These are phyloP conservation scores for Chondrosia reniformis DNA, from an alignment of 37 sponge, comb jelly and placozoan species.

Conservation along the genomic window DNA sequence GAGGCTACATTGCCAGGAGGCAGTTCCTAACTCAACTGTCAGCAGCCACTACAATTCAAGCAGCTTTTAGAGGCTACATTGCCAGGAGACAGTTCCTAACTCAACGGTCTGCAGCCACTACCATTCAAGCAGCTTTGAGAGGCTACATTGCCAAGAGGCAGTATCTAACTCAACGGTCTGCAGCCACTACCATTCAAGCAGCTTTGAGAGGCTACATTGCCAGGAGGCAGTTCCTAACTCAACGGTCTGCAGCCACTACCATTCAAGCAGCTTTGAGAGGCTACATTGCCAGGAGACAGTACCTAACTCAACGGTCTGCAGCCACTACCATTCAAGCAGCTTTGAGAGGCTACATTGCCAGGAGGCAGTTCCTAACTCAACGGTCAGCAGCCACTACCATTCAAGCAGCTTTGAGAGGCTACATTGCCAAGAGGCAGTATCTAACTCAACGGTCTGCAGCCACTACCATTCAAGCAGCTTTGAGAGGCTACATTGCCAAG, in stretches of 20 bases:
- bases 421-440: conserved; percentile 8
- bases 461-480: conserved; percentile 19
- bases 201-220: not conserved
- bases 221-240: no score
- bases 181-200: conserved; percentile 30
- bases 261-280: conserved; percentile 29
- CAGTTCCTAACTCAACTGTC: not conserved
- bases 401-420: conserved; percentile 19
- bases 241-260: conserved; percentile 25
- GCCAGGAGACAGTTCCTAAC: not conserved
- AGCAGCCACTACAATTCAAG: conserved; percentile 19
- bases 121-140: conserved; percentile 29
- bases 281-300: not conserved
- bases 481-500: conserved; percentile 6
- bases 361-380: no score
- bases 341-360: not conserved
- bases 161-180: conserved; percentile 1
- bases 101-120: conserved; percentile 19
- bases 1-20: conserved; percentile 3
- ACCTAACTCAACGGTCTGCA: conserved; percentile 1
- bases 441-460: not conserved
- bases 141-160: not conserved
- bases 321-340: conserved; percentile 26
- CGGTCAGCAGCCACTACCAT: conserved; percentile 37
- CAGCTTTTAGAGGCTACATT: not conserved